Evolutionary conservation across 2,113 vertebrate species (phyloP), one percentile per base, ranked within the genome.

Genomic region (Nesoenas mayeri): DNA sequence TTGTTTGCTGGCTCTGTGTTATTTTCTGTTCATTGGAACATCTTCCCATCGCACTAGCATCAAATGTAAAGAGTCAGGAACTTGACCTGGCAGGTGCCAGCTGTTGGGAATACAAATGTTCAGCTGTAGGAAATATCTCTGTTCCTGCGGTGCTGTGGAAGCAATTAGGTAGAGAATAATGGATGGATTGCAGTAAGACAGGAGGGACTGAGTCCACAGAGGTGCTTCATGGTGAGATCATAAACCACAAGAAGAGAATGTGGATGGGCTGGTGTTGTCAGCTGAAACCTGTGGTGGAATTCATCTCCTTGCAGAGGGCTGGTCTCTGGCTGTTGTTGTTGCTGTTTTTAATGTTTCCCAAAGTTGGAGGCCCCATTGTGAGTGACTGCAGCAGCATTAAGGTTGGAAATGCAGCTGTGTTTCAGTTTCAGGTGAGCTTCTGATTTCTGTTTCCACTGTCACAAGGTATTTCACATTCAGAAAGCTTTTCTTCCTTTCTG

Each of bases 1-100:
- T 85, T 93, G 50, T 87, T 91, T 84, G 38, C n/a, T 24, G 8
- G 38, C 11, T 94, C 85, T 0, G 0, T 54, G 13, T 48, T 38
- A 31, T 58, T 40, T 86, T 91, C 64, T 95, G 32, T 65, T 95
- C 34, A 16, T 31, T 87, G 71, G 15, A 95, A 60, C 38, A 20
- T 54, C 83, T 96, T 95, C 60, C 79, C 47, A 28, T 36, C 61
- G 50, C 66, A 89, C 53, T 29, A 95, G 87, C 54, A 84, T 73
- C 61, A 89, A 94, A 82, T 90, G 32, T 78, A 71, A 88, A 89
- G 84, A 82, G 81, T 90, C 44, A 85, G 72, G 34, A 95, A 80
- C 65, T 40, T 91, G 84, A 88, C 56, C 72, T 6, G 18, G 25
- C 70, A 88, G 75, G 72, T 92, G 88, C 64, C 62, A 91, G 31